These are phyloP conservation scores for Drosophila ambigua DNA, from an alignment of 1,140 invertebrate species.

Conservation along the genomic window DNA sequence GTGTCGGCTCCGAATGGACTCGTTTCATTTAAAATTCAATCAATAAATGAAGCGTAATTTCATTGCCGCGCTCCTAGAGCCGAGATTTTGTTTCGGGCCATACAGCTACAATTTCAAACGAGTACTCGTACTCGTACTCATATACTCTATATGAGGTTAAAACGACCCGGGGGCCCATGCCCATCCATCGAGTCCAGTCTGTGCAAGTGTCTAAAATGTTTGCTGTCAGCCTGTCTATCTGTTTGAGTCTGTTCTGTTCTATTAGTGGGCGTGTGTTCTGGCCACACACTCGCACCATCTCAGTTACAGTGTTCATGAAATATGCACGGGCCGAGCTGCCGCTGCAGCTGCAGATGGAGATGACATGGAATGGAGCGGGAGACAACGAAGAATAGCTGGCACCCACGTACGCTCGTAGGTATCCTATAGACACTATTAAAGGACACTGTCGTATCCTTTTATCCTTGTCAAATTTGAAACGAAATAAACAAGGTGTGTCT, in stretches of 20 bases:
- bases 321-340: constrained; percentile 32
- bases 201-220: constrained; percentile 42
- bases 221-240: constrained; percentile 11
- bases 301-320: constrained; percentile 47
- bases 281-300: constrained; percentile 33
- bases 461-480: constrained; percentile 42
- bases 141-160: constrained; percentile 5
- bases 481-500: constrained; percentile 47
- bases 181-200: constrained; percentile 7
- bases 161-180: constrained; percentile 45
- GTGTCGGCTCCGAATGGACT: constrained; percentile 1
- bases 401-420: constrained; percentile 34
- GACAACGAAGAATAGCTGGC: constrained; percentile 6
- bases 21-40: constrained; percentile 74
- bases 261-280: constrained; percentile 4
- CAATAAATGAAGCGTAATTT: constrained; percentile 77
- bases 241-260: constrained; percentile 16
- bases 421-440: constrained; percentile 58
- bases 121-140: constrained; percentile 2
- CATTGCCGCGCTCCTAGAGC: constrained; percentile 50
- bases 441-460: constrained; percentile 42
- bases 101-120: neutral
- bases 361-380: neutral
- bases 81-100: constrained; percentile 44
- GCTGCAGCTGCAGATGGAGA: too few relatives aligned